A percentile compares a stretch with the other conserved stretches of the same genome.
Conservation (phyloP, 2,797 vertebrate genomes). For the Bradypodion ventrale region DNA sequence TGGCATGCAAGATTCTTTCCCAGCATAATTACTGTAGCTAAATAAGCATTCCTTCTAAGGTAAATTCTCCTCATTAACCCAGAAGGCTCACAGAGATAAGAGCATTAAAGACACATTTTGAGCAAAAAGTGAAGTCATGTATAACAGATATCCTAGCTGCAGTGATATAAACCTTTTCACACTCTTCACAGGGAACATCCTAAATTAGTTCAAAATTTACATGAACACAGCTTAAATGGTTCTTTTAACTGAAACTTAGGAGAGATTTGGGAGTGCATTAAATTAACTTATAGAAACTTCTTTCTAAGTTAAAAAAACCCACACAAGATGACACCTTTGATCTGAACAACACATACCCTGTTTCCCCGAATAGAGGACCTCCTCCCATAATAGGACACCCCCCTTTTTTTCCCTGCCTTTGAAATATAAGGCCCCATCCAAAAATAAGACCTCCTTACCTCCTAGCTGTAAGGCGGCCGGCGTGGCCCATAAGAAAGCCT, state of each 20-base stretch:
- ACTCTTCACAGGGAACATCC: slow-evolving; percentile 28
- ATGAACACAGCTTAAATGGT: background rate
- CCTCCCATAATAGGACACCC: too few species aligned
- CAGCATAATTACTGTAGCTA: slow-evolving; percentile 62
- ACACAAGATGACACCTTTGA: background rate
- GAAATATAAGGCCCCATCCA: too few species aligned
- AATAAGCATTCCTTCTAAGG: slow-evolving; percentile 57
- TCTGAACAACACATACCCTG: background rate
- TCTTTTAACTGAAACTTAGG: background rate
- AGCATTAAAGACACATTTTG: slow-evolving; percentile 64
- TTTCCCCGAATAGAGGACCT: too few species aligned
- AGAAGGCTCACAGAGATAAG: slow-evolving; percentile 74
- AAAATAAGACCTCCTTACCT: too few species aligned
- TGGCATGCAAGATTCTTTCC: slow-evolving; percentile 64
- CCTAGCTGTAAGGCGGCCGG: too few species aligned
- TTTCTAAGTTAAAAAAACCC: background rate
- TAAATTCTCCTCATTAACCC: slow-evolving; percentile 56
- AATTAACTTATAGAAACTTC: background rate
- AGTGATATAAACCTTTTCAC: slow-evolving; percentile 62
- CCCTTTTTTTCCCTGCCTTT: too few species aligned
- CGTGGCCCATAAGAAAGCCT: too few species aligned
- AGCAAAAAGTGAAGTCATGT: slow-evolving; percentile 56
- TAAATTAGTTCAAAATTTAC: slow-evolving; percentile 49
- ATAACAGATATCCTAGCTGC: slow-evolving; percentile 56
- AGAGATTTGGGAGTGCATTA: background rate